Evolutionary conservation across 2,888 invertebrate species (phyloP).

Genomic region (Neocrepidodera transversa): DNA sequence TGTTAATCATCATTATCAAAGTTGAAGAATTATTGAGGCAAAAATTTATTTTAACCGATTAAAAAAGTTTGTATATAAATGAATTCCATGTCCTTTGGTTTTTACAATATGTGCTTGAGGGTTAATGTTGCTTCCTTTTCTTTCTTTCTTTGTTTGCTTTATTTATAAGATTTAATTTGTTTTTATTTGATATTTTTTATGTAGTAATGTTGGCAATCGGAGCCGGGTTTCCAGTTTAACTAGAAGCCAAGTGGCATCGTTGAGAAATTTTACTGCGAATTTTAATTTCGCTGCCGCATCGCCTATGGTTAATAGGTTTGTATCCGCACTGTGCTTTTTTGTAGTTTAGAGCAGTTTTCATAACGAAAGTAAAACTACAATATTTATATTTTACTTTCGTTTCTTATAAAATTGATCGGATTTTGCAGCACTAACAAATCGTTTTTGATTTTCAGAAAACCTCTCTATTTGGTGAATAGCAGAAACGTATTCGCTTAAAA

Average conservation of each 20-base stretch:
- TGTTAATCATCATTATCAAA: too few species aligned
- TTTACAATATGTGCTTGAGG: too few species aligned
- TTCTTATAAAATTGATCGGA: background rate
- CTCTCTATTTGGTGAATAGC: conserved; percentile 46
- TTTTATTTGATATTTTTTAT: conserved; percentile 42
- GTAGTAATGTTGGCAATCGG: conserved; percentile 61
- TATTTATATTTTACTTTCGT: background rate
- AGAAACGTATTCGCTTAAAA: conserved; percentile 50
- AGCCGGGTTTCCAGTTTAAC: conserved; percentile 66
- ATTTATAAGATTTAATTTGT: conserved; percentile 18
- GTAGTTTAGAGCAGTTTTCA: background rate
- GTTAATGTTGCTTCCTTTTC: conserved; percentile 2
- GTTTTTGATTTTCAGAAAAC: conserved; percentile 53
- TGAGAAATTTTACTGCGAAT: conserved; percentile 63
- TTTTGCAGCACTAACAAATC: conserved; percentile 19
- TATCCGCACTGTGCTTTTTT: conserved; percentile 37
- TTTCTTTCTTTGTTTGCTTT: conserved; percentile 8
- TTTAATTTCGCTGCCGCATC: conserved; percentile 65
- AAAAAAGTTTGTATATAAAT: too few species aligned
- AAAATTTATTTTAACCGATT: too few species aligned
- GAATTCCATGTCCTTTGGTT: too few species aligned
- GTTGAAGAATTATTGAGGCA: too few species aligned
- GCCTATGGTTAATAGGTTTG: conserved; percentile 60
- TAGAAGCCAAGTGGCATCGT: conserved; percentile 64
- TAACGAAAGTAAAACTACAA: conserved; percentile 14